phyloP scores from a whole-genome alignment of 2,797 vertebrate species.

The Streptopelia turtur region DNA sequence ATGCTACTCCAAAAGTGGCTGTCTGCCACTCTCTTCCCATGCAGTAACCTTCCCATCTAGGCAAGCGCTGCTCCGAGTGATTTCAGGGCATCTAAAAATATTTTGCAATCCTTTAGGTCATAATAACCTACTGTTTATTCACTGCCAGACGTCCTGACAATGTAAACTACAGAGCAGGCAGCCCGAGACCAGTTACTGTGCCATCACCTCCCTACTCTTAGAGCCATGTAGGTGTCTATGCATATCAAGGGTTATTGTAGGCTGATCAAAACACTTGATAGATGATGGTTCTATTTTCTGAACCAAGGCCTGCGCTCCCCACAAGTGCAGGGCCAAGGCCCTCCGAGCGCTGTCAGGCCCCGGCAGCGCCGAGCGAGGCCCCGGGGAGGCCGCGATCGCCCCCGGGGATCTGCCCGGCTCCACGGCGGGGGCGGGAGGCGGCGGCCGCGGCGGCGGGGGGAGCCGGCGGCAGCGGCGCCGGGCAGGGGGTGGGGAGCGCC shows the following conservation, averaged over 20 bases:
- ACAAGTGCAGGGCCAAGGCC: rapidly evolving
- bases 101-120: background rate
- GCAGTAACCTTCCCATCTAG: rapidly evolving
- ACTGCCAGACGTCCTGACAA: rapidly evolving
- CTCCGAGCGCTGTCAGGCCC: background rate
- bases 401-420: background rate
- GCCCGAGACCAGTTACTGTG: rapidly evolving
- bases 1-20: background rate
- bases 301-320: background rate
- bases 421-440: background rate
- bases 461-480: background rate
- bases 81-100: background rate
- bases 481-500: slow-evolving; percentile 21
- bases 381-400: background rate
- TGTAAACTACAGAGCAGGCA: background rate
- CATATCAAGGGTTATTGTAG: rapidly evolving
- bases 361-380: background rate
- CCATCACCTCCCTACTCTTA: background rate
- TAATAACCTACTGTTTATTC: background rate
- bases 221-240: rapidly evolving
- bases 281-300: rapidly evolving
- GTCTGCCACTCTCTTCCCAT: rapidly evolving
- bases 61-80: background rate
- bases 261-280: rapidly evolving
- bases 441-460: background rate